phyloP scores from a whole-genome alignment of 30 jellyfish, hydroid and myxozoan genomes.

The Cassiopea andromeda region DNA sequence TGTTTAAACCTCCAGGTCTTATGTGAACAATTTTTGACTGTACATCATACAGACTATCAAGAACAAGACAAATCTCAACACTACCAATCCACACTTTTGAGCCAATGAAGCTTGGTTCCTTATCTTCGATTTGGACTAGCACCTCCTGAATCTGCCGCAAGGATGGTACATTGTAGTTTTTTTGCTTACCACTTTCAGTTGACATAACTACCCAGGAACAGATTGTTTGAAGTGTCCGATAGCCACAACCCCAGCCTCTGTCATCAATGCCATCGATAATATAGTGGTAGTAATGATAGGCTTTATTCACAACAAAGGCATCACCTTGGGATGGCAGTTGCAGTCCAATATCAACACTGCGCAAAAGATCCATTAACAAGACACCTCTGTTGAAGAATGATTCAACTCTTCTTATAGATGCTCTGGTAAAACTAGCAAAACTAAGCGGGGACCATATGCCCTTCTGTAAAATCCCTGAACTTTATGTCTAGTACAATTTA shows the following conservation, averaged over 20 bases:
- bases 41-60: conserved; percentile 59
- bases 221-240: conserved; percentile 80
- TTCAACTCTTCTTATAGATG: no score
- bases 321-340: conserved; percentile 8
- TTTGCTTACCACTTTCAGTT: conserved; percentile 21
- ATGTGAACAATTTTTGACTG: conserved; percentile 68
- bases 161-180: conserved; percentile 51
- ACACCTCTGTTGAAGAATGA: no score
- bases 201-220: conserved; percentile 69
- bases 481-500: no score
- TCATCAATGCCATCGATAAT: conserved; percentile 68
- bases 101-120: conserved; percentile 44
- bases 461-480: no score
- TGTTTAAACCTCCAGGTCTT: conserved; percentile 31
- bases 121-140: conserved; percentile 69
- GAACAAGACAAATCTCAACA: conserved; percentile 65
- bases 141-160: conserved; percentile 41
- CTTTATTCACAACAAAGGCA: neutral
- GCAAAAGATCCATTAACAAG: conserved; percentile 16
- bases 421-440: no score
- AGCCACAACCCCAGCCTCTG: conserved; percentile 91
- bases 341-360: conserved; percentile 40
- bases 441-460: no score
- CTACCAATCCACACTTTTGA: conserved; percentile 87
- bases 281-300: conserved; percentile 64